These are phyloP conservation scores for Tridacna gigas DNA, from an alignment of 2,888 invertebrate species.

Conservation along the genomic window DNA sequence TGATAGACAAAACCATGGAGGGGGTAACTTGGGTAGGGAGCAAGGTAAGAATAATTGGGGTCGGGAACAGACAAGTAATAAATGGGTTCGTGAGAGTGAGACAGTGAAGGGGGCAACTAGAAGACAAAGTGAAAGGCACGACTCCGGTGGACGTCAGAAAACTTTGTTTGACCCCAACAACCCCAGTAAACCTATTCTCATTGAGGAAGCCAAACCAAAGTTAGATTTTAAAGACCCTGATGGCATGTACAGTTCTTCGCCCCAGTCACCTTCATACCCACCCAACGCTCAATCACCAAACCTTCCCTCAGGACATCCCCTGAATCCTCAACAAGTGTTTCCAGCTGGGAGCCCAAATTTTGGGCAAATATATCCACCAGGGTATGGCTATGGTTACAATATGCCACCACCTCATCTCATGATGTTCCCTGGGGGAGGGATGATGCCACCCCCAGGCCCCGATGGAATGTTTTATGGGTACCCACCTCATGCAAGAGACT, in stretches of 20 bases:
- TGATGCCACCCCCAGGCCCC: slow-evolving; percentile 59
- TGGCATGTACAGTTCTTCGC: slow-evolving; percentile 56
- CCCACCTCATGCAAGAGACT: slow-evolving; percentile 29
- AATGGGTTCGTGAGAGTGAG: slow-evolving; percentile 7
- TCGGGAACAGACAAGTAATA: background rate
- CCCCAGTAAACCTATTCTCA: slow-evolving; percentile 79
- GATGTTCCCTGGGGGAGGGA: slow-evolving; percentile 25
- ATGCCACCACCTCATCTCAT: slow-evolving; percentile 44
- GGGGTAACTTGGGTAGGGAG: slow-evolving; percentile 14
- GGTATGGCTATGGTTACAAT: slow-evolving; percentile 60
- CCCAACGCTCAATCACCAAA: slow-evolving; percentile 42
- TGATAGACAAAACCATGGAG: background rate
- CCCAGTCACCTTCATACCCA: slow-evolving; percentile 55
- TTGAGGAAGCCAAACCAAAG: slow-evolving; percentile 59
- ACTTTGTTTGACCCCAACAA: slow-evolving; percentile 82
- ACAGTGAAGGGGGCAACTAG: background rate
- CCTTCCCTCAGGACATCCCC: slow-evolving; percentile 35
- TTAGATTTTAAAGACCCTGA: slow-evolving; percentile 73
- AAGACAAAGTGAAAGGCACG: slow-evolving; percentile 49
- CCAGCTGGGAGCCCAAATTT: slow-evolving; percentile 17
- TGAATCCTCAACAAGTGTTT: slow-evolving; percentile 48
- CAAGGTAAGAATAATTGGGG: slow-evolving; percentile 10
- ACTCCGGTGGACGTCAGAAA: slow-evolving; percentile 68
- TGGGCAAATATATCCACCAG: slow-evolving; percentile 41
- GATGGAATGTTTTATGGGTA: slow-evolving; percentile 68